Conservation (phyloP, 2,113 vertebrate genomes). For the Cnemophilus loriae region DNA sequence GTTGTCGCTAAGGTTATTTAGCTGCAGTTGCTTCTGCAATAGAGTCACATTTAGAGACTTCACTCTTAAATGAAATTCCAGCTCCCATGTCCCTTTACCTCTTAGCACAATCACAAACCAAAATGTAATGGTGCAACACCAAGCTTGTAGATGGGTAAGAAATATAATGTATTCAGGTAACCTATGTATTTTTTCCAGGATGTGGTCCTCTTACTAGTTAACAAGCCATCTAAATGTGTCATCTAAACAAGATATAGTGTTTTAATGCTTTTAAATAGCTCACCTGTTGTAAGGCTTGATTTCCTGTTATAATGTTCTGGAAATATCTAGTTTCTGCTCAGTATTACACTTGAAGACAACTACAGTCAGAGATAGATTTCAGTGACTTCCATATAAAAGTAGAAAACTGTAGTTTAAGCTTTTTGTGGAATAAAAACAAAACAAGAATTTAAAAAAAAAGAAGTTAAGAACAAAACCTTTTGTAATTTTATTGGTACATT, state of each 20-base stretch:
- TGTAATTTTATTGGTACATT: neutral
- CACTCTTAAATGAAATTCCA: neutral
- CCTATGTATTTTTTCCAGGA: neutral
- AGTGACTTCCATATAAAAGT: neutral
- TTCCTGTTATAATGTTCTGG: neutral
- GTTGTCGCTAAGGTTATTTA: neutral
- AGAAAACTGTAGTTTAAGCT: neutral
- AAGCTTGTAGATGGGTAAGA: neutral
- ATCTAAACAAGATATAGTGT: neutral
- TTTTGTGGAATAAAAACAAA: neutral
- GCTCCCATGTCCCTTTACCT: neutral
- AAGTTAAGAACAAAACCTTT: neutral
- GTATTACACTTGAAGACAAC: neutral
- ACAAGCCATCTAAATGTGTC: neutral
- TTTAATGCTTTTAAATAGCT: neutral
- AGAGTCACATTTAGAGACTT: neutral
- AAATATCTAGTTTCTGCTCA: neutral
- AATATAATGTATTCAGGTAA: neutral
- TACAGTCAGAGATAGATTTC: neutral
- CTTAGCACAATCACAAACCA: neutral
- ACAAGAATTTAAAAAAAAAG: fast-evolving
- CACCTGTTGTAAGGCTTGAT: fast-evolving
- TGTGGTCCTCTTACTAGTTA: neutral
- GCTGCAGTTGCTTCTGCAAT: neutral
- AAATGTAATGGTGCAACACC: neutral